Evolutionary conservation across 1,140 invertebrate genomes (phyloP), one percentile per base, ranked within the genome.

Genomic region (Drosophila ogumai): DNA sequence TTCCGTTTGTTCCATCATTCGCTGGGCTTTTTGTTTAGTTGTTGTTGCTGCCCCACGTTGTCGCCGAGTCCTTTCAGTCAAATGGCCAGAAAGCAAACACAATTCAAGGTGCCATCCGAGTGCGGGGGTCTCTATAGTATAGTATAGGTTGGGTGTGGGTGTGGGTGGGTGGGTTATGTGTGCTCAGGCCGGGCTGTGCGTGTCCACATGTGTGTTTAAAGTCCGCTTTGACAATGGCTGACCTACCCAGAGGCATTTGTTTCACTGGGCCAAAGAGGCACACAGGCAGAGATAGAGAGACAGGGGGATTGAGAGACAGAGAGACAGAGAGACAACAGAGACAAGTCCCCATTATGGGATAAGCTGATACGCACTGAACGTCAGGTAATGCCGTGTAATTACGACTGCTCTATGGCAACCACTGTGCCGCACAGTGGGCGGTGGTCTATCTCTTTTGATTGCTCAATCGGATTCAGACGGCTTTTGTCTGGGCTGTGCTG

Each of bases 61-160:
- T 54, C 60, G 65, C 75, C 76, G 73, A 58, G 81, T 82, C 80
- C 81, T 75, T 85, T 80, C 67, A 66, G 69, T 69, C 75, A 79
- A 82, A 79, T 74, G 31, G 68, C 41, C 43, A 41, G 63, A 71
- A 75, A 76, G 81, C 73, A 76, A 84, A 85, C 77, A 79, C 61
- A 65, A 69, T 76, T 52, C 65, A 80, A 75, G 63, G 64, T 79
- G 64, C 36, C 38, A 43, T 22, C 44, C 41, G 22, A 40, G 36
- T 46, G 46, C 22, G 46, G 25, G 19, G 56, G 3, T 41, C 15
- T 57, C 28, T 15, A 40, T 17, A 40, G 52, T 46, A 28, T 15
- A 17, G 12, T 25, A 25, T 13, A 3, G 9, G 40, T 10, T 22
- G 43, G 9, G 22, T 31, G 8, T 17, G 36, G 9, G 12, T 47